Conservation (phyloP, 2,888 invertebrate genomes). For the Glyphotaelius pellucidus region DNA sequence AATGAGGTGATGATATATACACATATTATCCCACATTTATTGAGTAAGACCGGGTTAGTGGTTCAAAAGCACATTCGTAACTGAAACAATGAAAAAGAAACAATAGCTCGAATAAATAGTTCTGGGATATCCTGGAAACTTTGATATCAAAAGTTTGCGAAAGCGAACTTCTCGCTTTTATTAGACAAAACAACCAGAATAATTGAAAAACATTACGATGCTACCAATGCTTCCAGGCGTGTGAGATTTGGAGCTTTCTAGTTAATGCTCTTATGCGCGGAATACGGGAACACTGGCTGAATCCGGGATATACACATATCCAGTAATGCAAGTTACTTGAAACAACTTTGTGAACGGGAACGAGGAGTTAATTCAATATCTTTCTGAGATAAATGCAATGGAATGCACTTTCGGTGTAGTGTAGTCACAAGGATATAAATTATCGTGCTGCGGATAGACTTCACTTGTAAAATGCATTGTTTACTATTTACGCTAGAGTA, state of each 20-base stretch:
- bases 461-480: not conserved
- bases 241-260: slow-evolving; percentile 18
- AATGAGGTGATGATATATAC: not conserved
- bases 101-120: not conserved
- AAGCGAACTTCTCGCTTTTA: slow-evolving; percentile 8
- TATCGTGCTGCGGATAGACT: not conserved
- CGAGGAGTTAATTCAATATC: not conserved
- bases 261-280: slow-evolving; percentile 44
- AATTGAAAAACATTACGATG: slow-evolving; percentile 45
- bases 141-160: slow-evolving; percentile 22
- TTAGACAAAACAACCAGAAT: slow-evolving; percentile 43
- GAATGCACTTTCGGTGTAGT: not conserved
- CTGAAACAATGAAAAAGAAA: not conserved
- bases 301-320: not conserved
- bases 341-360: not conserved
- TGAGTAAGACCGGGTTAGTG: not conserved
- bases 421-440: not conserved
- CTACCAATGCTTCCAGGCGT: slow-evolving; percentile 3
- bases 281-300: slow-evolving; percentile 36
- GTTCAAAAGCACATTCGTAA: not conserved
- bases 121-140: not conserved
- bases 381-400: too few species aligned
- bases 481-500: not conserved
- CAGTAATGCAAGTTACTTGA: slow-evolving; percentile 4
- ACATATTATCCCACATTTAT: too few species aligned